Evolutionary conservation across 2,797 vertebrate species (phyloP).

Genomic region (Kryptopterus vitreolus): DNA sequence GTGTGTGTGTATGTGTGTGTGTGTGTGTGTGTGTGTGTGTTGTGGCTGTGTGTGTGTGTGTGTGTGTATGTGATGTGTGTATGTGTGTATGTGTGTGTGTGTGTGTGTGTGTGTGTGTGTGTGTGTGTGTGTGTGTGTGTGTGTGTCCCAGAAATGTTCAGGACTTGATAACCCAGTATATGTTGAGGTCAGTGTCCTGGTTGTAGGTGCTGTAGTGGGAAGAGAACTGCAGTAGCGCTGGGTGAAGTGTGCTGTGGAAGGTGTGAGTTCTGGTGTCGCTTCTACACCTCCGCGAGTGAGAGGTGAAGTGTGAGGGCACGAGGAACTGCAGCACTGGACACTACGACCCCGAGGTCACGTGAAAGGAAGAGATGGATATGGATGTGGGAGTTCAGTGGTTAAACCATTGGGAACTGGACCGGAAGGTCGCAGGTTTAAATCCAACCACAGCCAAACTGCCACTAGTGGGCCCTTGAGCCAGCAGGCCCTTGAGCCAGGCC

Average conservation of each 20-base stretch:
- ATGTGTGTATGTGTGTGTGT: too few species aligned
- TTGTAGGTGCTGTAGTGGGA: slow-evolving; percentile 29
- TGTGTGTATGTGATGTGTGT: too few species aligned
- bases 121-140: too few species aligned
- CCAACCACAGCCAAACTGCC: too few species aligned
- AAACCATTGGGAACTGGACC: too few species aligned
- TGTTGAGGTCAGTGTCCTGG: slow-evolving; percentile 15
- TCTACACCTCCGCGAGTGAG: slow-evolving; percentile 42
- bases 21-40: too few species aligned
- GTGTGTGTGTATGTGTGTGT: too few species aligned
- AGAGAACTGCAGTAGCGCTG: neutral
- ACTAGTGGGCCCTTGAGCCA: too few species aligned
- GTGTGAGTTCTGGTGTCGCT: slow-evolving; percentile 24
- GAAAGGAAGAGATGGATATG: neutral
- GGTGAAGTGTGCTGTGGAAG: slow-evolving; percentile 32
- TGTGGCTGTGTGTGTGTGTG: too few species aligned
- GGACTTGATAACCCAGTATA: neutral
- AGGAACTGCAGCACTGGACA: neutral
- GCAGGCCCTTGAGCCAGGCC: too few species aligned
- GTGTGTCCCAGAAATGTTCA: neutral
- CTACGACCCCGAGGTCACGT: neutral
- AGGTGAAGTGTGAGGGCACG: neutral
- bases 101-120: too few species aligned
- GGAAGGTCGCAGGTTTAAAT: too few species aligned
- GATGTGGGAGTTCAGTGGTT: neutral